Evolutionary conservation across 1,140 invertebrate species (phyloP).

Genomic region (Zaprionus taronus): DNA sequence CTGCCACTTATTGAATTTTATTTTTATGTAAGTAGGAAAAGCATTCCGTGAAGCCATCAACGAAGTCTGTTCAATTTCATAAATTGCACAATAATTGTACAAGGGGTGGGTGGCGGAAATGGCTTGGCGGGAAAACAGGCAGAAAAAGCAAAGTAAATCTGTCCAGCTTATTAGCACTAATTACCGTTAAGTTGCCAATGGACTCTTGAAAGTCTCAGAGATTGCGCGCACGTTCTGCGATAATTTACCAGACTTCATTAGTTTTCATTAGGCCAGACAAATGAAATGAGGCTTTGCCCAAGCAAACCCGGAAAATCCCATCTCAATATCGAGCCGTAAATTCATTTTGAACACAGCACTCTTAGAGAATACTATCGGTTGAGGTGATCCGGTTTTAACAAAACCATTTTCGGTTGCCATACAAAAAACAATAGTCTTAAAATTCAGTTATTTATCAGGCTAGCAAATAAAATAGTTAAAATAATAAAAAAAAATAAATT

Average conservation of each 20-base stretch:
- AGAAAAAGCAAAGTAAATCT: slow-evolving; percentile 36
- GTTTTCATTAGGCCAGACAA: slow-evolving; percentile 38
- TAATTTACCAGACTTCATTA: slow-evolving; percentile 48
- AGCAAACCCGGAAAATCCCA: slow-evolving; percentile 19
- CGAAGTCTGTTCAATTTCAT: slow-evolving; percentile 68
- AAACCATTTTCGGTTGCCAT: slow-evolving; percentile 28
- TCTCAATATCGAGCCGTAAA: background rate
- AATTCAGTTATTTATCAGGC: slow-evolving; percentile 27
- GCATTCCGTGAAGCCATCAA: slow-evolving; percentile 62
- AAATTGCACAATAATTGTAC: slow-evolving; percentile 72
- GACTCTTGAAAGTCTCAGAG: background rate
- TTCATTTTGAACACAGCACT: slow-evolving; percentile 16
- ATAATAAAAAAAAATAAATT: slow-evolving; percentile 16
- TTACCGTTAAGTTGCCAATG: slow-evolving; percentile 38
- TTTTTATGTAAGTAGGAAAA: slow-evolving; percentile 57
- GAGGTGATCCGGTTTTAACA: background rate
- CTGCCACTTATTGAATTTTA: slow-evolving; percentile 68
- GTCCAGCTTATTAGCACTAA: slow-evolving; percentile 65
- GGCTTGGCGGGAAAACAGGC: background rate
- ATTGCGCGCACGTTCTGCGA: background rate
- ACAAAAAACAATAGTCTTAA: slow-evolving; percentile 38
- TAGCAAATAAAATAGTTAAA: slow-evolving; percentile 14
- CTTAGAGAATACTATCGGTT: slow-evolving; percentile 19
- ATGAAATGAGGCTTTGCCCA: slow-evolving; percentile 6
- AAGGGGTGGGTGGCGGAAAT: background rate